Evolutionary conservation across 2,113 vertebrate genomes (phyloP), one percentile per base, ranked within the genome.

Genomic region (Eretmochelys imbricata): DNA sequence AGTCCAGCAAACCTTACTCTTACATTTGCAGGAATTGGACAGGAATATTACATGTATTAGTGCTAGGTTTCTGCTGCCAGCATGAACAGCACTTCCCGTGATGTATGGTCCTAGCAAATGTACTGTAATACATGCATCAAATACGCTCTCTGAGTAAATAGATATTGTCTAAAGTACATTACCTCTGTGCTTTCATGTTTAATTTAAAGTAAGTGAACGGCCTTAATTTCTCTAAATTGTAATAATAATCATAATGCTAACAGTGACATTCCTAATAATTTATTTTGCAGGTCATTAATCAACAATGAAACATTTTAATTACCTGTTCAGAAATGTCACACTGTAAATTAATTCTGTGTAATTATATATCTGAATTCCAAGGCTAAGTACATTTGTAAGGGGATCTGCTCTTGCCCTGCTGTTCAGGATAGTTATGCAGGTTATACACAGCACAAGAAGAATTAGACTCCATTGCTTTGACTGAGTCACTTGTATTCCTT

Each of bases 151-250:
- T 0, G 1, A 88, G 93, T 85, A 96, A 97, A 96, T 82, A 96
- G 95, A 95, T 96, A 94, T 96, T 95, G 95, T 94, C 95, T 89
- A 54, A 95, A 90, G 93, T 91, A 46, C 92, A 92, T 96, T 96
- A 94, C 94, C 97, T 91, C 85, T 80, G 65, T 48, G 90, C 96
- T 89, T 96, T 95, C 91, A 54, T 94, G 93, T 97, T 97, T 97
- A 97, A 96, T 96, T 97, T 95, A 97, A 95, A 96, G 96, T 88
- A 95, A 95, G 88, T 83, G 87, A 95, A 93, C 95, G 91, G 91
- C 91, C 95, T 97, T 97, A 97, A 97, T 98, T 97, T 94, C 96
- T 92, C 94, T 86, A 96, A 96, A 97, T 96, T 94, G 96, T 97
- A 29, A 49, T 48, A 85, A 96, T 84, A 96, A 93, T 94, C 96